Conservation (phyloP, 2,888 invertebrate genomes). For the Candidula unifasciata region DNA sequence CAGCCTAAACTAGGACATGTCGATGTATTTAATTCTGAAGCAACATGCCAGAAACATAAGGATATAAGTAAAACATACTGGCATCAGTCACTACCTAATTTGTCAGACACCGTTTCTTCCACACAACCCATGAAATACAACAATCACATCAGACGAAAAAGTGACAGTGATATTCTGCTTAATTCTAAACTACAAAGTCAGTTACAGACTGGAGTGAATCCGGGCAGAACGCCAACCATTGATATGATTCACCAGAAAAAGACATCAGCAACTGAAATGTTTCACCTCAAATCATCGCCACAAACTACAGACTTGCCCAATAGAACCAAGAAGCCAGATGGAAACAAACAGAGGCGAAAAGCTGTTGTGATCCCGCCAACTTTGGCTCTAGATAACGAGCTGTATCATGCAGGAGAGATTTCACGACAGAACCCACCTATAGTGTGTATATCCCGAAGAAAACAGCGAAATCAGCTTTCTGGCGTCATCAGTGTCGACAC, state of each 20-base stretch:
- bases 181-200: not conserved
- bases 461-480: not conserved
- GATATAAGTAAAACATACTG: not conserved
- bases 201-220: not conserved
- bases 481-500: not conserved
- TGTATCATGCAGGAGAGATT: not conserved
- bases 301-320: not conserved
- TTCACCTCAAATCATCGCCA: not conserved
- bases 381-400: constrained; percentile 20
- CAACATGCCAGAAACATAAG: too few species aligned
- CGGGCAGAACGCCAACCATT: too few species aligned
- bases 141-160: not conserved
- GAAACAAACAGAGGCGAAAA: constrained; percentile 24
- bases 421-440: constrained; percentile 28
- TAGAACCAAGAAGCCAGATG: not conserved
- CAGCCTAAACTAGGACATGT: too few species aligned
- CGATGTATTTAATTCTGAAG: too few species aligned
- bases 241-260: too few species aligned
- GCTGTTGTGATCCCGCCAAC: constrained; percentile 34
- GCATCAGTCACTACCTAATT: not conserved
- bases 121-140: not conserved
- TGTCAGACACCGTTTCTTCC: not conserved
- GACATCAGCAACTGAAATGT: too few species aligned
- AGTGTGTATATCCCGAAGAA: constrained; percentile 9
- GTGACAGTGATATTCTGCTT: not conserved